Percentiles rank a stretch among this genome's conserved stretches.
phyloP scores from a whole-genome alignment of 2,113 vertebrate genomes.

The Psammodynastes pulverulentus region DNA sequence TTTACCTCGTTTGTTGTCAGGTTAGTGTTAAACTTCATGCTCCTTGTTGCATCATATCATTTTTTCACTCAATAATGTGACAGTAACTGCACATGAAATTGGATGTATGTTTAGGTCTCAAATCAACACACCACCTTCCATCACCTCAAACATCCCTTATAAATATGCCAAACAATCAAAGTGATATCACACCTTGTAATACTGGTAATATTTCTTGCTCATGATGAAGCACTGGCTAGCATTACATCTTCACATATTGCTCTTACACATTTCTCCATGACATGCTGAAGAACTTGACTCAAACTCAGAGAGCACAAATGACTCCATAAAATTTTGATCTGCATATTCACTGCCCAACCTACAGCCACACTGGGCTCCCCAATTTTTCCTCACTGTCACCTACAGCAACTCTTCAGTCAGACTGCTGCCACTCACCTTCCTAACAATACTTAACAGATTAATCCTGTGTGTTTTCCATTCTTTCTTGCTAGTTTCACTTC shows the following conservation, averaged over 20 bases:
- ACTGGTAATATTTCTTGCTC: neutral
- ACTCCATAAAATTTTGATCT: neutral
- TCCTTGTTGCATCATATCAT: neutral
- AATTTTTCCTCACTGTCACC: neutral
- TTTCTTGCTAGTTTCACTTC: neutral
- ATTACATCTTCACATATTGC: neutral
- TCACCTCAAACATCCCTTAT: neutral
- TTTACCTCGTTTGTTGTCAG: neutral
- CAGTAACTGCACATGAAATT: neutral
- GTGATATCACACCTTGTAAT: neutral
- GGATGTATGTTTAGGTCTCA: neutral
- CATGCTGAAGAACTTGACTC: neutral
- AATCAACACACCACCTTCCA: neutral
- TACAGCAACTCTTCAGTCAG: neutral
- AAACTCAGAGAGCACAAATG: neutral
- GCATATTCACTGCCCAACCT: too few species aligned
- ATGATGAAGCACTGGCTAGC: neutral
- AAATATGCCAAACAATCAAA: neutral
- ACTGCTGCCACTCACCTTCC: neutral
- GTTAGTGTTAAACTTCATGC: neutral
- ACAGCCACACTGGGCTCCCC: neutral
- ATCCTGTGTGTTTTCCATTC: neutral
- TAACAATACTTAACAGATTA: neutral
- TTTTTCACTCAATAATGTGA: neutral
- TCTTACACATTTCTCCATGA: neutral